Evolutionary conservation across 2,113 vertebrate genomes (phyloP).

Genomic region (Oxyura jamaicensis): DNA sequence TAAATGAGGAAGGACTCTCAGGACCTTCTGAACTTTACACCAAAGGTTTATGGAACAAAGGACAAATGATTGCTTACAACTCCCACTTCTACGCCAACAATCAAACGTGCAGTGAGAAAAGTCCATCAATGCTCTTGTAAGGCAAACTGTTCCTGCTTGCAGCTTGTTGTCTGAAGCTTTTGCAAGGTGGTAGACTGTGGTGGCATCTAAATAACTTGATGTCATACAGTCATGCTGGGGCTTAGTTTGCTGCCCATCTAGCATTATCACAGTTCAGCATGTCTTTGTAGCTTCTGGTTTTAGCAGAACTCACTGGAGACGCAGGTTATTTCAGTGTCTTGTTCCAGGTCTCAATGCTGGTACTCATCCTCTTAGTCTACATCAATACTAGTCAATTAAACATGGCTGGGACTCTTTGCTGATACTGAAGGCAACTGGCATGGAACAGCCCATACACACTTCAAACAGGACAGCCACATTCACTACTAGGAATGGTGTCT

Average conservation of each 20-base stretch:
- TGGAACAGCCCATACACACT: neutral
- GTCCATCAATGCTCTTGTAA: neutral
- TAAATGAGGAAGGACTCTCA: neutral
- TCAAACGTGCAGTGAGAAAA: neutral
- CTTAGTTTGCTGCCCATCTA: neutral
- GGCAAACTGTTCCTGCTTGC: neutral
- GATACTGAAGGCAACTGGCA: neutral
- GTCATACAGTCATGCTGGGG: neutral
- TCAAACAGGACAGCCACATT: neutral
- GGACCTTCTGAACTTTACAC: neutral
- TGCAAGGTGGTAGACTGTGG: neutral
- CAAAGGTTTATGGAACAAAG: neutral
- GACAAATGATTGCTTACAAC: neutral
- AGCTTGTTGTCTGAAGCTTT: neutral
- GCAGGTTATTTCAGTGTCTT: neutral
- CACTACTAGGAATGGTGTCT: neutral
- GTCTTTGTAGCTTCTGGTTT: constrained; percentile 18
- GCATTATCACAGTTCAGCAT: neutral
- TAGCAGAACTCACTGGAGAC: neutral
- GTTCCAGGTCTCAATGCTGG: neutral
- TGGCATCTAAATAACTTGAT: neutral
- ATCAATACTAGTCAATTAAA: constrained; percentile 26
- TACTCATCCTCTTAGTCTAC: neutral
- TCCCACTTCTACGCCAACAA: neutral
- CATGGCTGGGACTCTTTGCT: neutral